Base-by-base conservation (phyloP, 2,113 vertebrate species). In the Cardinalis cardinalis region DNA sequence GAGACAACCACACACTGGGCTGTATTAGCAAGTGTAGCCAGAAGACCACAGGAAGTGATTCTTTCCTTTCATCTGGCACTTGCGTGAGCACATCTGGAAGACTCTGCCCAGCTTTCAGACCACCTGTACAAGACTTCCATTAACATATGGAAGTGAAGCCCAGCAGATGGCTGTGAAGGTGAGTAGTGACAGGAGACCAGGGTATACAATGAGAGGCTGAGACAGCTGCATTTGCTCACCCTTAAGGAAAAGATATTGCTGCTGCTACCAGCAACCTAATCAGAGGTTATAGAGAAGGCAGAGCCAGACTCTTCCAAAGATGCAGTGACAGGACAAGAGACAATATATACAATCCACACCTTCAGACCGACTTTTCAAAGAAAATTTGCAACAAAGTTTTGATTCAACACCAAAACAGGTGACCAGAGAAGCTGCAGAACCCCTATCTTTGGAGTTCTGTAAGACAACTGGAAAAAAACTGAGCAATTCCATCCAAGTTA, bases 251-350 rank as follows among this genome's bases (percentile, higher is more conserved):
- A 86, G 24, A 21, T 60, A 40, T 14, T 56, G 43, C 31, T 34
- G 11, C 69, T 90, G 64, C 23, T 72, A 46, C 12, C 48, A 63
- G 24, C 0, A 0, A 60, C 14, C 44, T 52, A 56, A 28, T 6
- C 29, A 12, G 29, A 92, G n/a, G 23, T 64, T 59, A 61, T 3
- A 52, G 40, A 63, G 32, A 71, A 88, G 19, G 21, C 40, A 90
- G 23, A 63, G 38, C 18, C 43, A 53, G n/a, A 48, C 40, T 40
- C 24, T 53, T 74, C 60, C 29, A 46, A 81, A 81, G 61, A 48
- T 19, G 68, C 43, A 75, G 66, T 6, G 18, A 52, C 2, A 32
- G 17, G n/a, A 69, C 24, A 72, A 59, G 24, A 86, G 40, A 16
- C 31, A 64, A 34, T 4, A 10, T 25, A 55, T 11, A 73, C 7